Base-by-base conservation (phyloP, 2,113 vertebrate species). In the Marcusenius ussheri region DNA sequence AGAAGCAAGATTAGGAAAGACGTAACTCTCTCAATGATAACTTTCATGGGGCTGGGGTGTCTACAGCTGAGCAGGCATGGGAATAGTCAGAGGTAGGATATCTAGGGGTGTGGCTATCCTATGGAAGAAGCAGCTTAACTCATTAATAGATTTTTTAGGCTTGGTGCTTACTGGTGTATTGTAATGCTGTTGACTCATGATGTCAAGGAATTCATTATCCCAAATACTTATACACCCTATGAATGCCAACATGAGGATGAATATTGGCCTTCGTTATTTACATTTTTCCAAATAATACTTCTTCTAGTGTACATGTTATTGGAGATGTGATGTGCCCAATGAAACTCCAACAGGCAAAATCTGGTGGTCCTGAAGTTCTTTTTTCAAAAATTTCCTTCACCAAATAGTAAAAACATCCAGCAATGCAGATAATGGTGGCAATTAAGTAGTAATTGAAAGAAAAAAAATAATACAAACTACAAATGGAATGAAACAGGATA, bases 11-110 rank as follows among this genome's bases (percentile, higher is more conserved):
- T 84, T 46, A 17, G 3, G 39, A 24, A 53, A 89, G 8, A 83
- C 2, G 6, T 15, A 83, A 83, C 35, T 83, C 4, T 80, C 7
- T 53, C n/a, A 47, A 83, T 84, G 42, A 56, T 50, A 56, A 83
- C 27, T 85, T 89, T 56, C 31, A 89, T 89, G 89, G 50, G 27
- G 89, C 50, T 58, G 74, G 77, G 47, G 77, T 84, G 27, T 89
- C 89, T 27, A 58, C 80, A 53, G 42, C 27, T 46, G 50, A 85
- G 19, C 89, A 39, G n/a, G 88, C 62, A 87, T 39, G 13, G 70
- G 70, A 31, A 74, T 74, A 31, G 58, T 91, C n/a, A 51, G 45
- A 49, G 84, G 84, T 31, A 83, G 84, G n/a, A 89, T 88, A 88
- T 5, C 83, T 51, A 83, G 88, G 39, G 56, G 47, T 17, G 35